These are phyloP conservation scores for Acrobasis consociella DNA, from an alignment of 2,888 invertebrate genomes.

Conservation along the genomic window DNA sequence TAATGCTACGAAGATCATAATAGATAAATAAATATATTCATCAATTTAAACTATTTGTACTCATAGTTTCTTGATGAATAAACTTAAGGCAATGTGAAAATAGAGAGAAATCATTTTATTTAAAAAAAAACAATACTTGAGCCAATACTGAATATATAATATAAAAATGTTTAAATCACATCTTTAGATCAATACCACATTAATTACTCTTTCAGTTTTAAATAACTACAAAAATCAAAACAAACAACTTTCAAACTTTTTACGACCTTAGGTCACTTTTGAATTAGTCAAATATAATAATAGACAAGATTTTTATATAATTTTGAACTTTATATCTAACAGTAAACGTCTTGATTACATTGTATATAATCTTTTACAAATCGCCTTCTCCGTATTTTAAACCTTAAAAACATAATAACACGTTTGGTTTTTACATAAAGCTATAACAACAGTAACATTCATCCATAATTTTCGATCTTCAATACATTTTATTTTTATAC, in stretches of 20 bases:
- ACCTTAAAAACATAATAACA: constrained; percentile 79
- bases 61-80: constrained; percentile 2
- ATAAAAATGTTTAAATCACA: constrained; percentile 24
- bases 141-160: constrained; percentile 69
- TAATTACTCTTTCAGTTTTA: neutral
- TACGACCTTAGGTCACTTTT: neutral
- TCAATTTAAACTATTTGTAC: constrained; percentile 21
- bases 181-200: constrained; percentile 3
- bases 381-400: constrained; percentile 41
- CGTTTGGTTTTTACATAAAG: constrained; percentile 80
- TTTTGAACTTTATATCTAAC: constrained; percentile 22
- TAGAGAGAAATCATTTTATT: constrained; percentile 30
- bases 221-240: neutral
- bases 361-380: constrained; percentile 27
- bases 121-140: constrained; percentile 64
- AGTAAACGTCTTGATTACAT: constrained; percentile 16
- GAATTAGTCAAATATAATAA: constrained; percentile 1
- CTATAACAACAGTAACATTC: constrained; percentile 80
- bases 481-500: constrained; percentile 57
- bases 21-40: constrained; percentile 18
- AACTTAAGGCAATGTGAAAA: constrained; percentile 34
- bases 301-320: constrained; percentile 20
- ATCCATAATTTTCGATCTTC: constrained; percentile 61
- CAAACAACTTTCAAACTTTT: neutral
- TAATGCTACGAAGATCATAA: constrained; percentile 2